Evolutionary conservation across 2,113 vertebrate species (phyloP).

Genomic region (Loxodonta africana): DNA sequence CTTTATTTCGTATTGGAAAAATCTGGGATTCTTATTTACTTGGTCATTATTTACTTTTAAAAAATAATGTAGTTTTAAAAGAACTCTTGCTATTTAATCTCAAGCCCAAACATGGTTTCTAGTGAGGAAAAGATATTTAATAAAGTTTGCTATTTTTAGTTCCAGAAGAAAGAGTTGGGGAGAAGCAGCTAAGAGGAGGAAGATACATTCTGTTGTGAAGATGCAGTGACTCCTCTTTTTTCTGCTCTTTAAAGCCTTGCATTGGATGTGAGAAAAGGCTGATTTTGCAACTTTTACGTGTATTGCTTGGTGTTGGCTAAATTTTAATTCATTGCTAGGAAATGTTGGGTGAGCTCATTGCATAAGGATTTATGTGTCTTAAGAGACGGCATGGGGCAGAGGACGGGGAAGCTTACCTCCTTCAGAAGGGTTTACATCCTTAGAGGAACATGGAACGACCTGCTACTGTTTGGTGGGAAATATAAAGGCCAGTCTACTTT

Average conservation of each 20-base stretch:
- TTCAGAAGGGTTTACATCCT: background rate
- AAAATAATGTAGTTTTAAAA: constrained; percentile 63
- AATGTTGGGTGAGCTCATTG: constrained; percentile 60
- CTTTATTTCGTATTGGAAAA: constrained; percentile 64
- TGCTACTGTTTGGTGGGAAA: background rate
- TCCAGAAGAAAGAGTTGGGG: background rate
- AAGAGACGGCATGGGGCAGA: background rate
- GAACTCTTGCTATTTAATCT: constrained; percentile 65
- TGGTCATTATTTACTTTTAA: constrained; percentile 50
- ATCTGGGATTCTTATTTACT: constrained; percentile 44
- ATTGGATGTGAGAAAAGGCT: background rate
- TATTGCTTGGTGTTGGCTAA: background rate
- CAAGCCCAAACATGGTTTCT: constrained; percentile 66
- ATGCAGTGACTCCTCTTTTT: background rate
- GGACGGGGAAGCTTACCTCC: background rate
- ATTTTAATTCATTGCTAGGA: constrained; percentile 7
- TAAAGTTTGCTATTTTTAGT: constrained; percentile 69
- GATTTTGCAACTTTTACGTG: constrained; percentile 11
- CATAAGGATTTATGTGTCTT: background rate
- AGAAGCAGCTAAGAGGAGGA: background rate
- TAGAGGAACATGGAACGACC: background rate
- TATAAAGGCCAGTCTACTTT: background rate
- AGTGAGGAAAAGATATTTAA: constrained; percentile 50
- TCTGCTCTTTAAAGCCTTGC: background rate
- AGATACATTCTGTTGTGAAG: background rate